These are phyloP conservation scores for Netelia inedita DNA, from an alignment of 2,888 invertebrate species.

Conservation along the genomic window DNA sequence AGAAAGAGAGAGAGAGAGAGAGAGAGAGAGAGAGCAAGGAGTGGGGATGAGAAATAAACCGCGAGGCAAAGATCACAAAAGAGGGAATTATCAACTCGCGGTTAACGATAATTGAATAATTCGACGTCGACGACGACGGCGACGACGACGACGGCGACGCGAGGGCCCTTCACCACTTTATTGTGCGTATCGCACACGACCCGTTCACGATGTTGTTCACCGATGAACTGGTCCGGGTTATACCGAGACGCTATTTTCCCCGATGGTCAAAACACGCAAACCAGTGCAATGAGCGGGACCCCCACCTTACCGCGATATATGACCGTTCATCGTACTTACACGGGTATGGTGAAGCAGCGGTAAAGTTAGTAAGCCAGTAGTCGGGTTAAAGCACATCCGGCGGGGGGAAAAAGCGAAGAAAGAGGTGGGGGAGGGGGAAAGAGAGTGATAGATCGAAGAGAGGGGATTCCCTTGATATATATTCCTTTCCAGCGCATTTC, in stretches of 20 bases:
- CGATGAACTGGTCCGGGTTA: conserved; percentile 77
- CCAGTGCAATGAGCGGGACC: conserved; percentile 75
- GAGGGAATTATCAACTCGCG: background rate
- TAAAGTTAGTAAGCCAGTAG: conserved; percentile 18
- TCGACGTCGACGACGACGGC: conserved; percentile 14
- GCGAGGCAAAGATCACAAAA: conserved; percentile 24
- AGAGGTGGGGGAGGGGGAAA: background rate
- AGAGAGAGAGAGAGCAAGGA: background rate
- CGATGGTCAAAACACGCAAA: conserved; percentile 64
- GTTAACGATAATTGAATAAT: conserved; percentile 8
- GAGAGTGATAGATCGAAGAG: conserved; percentile 32
- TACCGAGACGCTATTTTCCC: conserved; percentile 71
- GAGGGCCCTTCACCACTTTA: conserved; percentile 65
- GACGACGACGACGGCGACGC: conserved; percentile 37
- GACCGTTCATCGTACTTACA: conserved; percentile 38
- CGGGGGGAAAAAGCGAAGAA: background rate
- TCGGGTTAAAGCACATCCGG: conserved; percentile 37
- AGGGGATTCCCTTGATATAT: conserved; percentile 44
- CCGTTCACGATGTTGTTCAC: conserved; percentile 73
- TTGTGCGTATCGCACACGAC: conserved; percentile 75
- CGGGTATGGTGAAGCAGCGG: background rate
- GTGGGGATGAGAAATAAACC: background rate
- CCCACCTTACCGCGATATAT: conserved; percentile 41
- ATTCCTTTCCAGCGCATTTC: conserved; percentile 43
- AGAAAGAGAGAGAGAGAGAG: background rate